Evolutionary conservation across 92 coral and sea anemone genomes (phyloP), one percentile per base, ranked within the genome.

Genomic region (Meandrina meandrites): DNA sequence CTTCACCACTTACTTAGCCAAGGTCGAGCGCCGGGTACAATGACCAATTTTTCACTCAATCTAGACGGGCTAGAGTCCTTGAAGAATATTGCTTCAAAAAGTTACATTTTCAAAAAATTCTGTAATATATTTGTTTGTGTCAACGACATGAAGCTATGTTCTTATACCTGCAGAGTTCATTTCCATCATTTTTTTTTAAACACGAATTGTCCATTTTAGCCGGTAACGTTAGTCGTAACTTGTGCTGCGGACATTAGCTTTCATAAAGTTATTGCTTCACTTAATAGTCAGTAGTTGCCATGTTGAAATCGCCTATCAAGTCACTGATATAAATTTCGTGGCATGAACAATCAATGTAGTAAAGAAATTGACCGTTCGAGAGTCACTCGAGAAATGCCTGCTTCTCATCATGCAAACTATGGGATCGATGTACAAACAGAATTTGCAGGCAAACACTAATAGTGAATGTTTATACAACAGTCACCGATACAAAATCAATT

Each of bases 21-120:
- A 75, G 79, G 79, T 75, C 79, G 35, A 17, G 12, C 56, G n/a
- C n/a, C n/a, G 13, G 79, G 79, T 64, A 64, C 70, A 27, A 11
- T n/a, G 32, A 27, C 34, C 14, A 64, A 6, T n/a, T 64, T 27
- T 64, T 27, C 70, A 64, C 70, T 27, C 1, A 64, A n/a, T 64
- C 24, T 12, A 15, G 16, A 27, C 70, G 34, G 17, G 2, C 17
- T 64, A 64, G 70, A 64, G 34, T 34, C 34, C 10, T 64, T 64
- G 7, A 64, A n/a, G 9, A n/a, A n/a, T n/a, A 64, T 27, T 4
- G 70, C 34, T 8, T 64, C 17, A 64, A 64, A 62, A n/a, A 8
- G 70, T 27, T n/a, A n/a, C 17, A 64, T 54, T 54, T 54, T 1
- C 22, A 2, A 17, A 15, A 18, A 17, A 54, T 21, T 54, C 60